Base-by-base conservation (phyloP, 1,140 invertebrate genomes). In the Nautilus pompilius region DNA sequence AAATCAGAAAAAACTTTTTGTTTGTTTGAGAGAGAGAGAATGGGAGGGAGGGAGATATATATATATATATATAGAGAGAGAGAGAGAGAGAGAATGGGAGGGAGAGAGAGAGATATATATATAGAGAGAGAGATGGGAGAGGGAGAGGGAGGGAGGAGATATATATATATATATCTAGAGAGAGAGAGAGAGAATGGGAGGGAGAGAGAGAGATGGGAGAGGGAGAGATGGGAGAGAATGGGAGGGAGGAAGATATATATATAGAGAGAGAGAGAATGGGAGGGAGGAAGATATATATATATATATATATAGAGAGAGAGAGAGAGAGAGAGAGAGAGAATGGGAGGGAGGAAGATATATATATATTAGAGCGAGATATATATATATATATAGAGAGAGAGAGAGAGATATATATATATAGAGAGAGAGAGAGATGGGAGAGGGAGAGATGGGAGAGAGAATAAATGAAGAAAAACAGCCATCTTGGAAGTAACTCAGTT, bases 51-150 rank as follows among this genome's bases (percentile, higher is more conserved):
- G 45, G 33, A 49, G 56, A 26, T n/a, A 41, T 20, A 46, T 13
- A 48, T 15, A 58, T n/a, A 51, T 17, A 59, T 20, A 33, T 30
- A 59, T 41, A 32, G 24, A 51, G 29, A 45, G 62, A 59, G 56
- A 59, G 24, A 5, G 55, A 29, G 45, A 32, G 24, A 30, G 56
- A 4, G 54, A 41, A 17, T 13, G 34, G 2, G 6, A 13, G 13
- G 0, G 29, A 41, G 62, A 49, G 56, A 48, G 29, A 41, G 28
- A 45, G 15, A 48, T 15, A 58, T n/a, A 51, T 17, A 59, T 20
- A 49, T 41, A 59, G 57, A 32, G 24, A 51, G 29, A 33, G 62
- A 48, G 46, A 60, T 6, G 15, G 28, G 45, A 26, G 17, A 26
- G 45, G 29, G 45, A 17, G 24, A 34, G 3, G 49, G 2, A 30